Conservation (phyloP, 2,888 invertebrate genomes). For the Leptopilina drosophilae region DNA sequence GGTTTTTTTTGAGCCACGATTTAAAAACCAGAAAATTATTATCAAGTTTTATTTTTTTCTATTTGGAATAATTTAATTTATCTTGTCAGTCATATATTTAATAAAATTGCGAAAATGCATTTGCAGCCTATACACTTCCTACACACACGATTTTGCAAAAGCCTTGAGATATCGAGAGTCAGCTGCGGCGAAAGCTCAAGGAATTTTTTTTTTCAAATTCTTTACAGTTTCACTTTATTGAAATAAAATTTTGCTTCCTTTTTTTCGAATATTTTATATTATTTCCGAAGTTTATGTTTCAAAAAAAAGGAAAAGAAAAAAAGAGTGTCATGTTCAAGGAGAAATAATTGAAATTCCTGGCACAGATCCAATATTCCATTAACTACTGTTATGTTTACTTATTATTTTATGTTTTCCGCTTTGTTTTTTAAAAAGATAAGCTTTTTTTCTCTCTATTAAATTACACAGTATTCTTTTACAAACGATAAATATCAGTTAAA, state of each 20-base stretch:
- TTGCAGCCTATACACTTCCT: conserved; percentile 65
- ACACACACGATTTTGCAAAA: conserved; percentile 57
- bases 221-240: not conserved
- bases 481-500: too few species aligned
- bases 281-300: not conserved
- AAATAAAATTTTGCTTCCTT: not conserved
- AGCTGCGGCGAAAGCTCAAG: conserved; percentile 1
- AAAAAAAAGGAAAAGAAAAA: not conserved
- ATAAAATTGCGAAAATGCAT: conserved; percentile 52
- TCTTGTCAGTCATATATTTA: conserved; percentile 59
- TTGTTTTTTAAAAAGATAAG: not conserved
- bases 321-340: conserved; percentile 9
- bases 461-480: too few species aligned
- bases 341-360: conserved; percentile 1
- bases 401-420: not conserved
- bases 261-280: not conserved
- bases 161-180: conserved; percentile 1
- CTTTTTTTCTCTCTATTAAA: not conserved
- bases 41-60: not conserved
- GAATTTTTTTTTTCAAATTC: too few species aligned
- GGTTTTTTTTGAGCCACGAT: not conserved
- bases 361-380: conserved; percentile 3
- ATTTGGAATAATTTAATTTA: conserved; percentile 58
- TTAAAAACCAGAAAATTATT: not conserved
- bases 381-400: not conserved